Evolutionary conservation across 1,140 invertebrate species (phyloP), one percentile per base, ranked within the genome.

Genomic region (Delia radicum): DNA sequence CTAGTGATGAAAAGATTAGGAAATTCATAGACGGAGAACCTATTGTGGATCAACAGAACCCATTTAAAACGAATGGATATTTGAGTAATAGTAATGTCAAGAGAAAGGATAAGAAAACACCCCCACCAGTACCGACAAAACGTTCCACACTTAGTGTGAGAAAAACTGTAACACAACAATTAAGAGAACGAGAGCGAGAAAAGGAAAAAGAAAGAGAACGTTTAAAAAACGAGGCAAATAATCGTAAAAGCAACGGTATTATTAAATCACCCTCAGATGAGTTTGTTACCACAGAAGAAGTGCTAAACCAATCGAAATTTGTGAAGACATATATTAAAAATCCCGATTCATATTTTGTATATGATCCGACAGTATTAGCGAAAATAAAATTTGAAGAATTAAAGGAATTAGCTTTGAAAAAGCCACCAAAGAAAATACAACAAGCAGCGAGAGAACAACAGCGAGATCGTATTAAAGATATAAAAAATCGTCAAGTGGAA

Each of bases 281-380:
- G 2, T 86, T 79, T 73, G 76, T 86, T 28, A 86, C 85, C 67
- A 86, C 82, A 26, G 85, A 86, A 76, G 85, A 86, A 67, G 85
- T 86, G 26, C 80, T 86, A 13, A 86, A 84, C 24, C 83, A 86
- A 67, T 86, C 85, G 28, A 86, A 86, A 76, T 86, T 85, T 78
- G 85, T 86, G 15, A 86, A 84, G 67, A 86, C 85, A 0, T 86
- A 86, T 55, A 83, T 86, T 7, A 86, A 86, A 74, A 85, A 86
- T 77, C 85, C 85, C 0, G 85, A 86, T 77, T 76, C 83, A 18
- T 81, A 81, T 37, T 85, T 86, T 33, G 80, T 79, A 15, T 86
- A 86, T 73, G 85, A 86, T 80, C 83, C 83, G 24, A 80, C 84
- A 46, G 80, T 86, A 62, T 79, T 85, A 62, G 80, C 81, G 0